Evolutionary conservation across 2,113 vertebrate species (phyloP), one percentile per base, ranked within the genome.

Genomic region (Synodontis membranacea): DNA sequence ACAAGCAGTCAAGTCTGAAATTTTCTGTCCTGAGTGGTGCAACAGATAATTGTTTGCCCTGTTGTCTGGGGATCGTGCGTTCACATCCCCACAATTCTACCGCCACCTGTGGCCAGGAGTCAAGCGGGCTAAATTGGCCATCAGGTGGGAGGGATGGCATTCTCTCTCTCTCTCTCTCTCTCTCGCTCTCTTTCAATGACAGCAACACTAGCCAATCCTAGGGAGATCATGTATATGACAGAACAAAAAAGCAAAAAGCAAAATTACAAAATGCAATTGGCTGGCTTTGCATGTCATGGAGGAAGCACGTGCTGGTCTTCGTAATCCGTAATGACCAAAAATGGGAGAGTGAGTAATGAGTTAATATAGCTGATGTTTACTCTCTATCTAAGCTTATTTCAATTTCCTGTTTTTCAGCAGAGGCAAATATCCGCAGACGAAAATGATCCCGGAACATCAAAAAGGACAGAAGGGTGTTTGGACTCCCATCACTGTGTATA

Each of bases 401-500:
- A 81, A 39, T 42, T 83, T 85, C 34, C 25, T 70, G 84, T 37
- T 66, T 92, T 93, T n/a, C 90, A 95, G 95, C 85, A 60, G 94
- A 95, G 90, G 93, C 94, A 84, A 93, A 91, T 68, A 75, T 94
- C 76, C 93, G 85, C 19, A 86, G 83, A 72, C 90, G 92, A 85
- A 89, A 86, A 89, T 95, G 90, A 86, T 75, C 2, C 46, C 25
- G 66, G 46, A 56, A 88, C 70, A 52, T 2, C 42, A 14, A 2
- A 66, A 64, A 64, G 54, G 56, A 79, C n/a, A 68, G 78, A 21
- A 25, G 50, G 11, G 76, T 80, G 19, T 56, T 56, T 82, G 46
- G 84, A 85, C 64, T 50, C 23, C 23, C 66, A 25, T 56, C 62
- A 50, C 64, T 62, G 4, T 72, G 4, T 5, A 58, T 66, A 23